A percentile compares a stretch with the other conserved stretches of the same genome.
Conservation (phyloP, 1,140 invertebrate species). For the Ganaspis sp. region DNA sequence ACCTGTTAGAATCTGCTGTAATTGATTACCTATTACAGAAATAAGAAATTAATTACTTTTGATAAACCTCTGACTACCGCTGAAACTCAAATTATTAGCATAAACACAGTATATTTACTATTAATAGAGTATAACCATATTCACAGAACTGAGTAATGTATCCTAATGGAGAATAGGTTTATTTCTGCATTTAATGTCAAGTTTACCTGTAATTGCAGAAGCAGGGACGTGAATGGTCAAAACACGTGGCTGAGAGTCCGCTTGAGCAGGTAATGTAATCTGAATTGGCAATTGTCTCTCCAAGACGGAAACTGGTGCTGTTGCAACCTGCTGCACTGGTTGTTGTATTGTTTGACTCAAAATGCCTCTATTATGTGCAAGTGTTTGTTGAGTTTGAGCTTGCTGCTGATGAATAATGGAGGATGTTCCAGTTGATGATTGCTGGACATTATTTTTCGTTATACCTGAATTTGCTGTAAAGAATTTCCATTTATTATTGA, state of each 20-base stretch:
- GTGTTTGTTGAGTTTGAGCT: slow-evolving; percentile 55
- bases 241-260: slow-evolving; percentile 82
- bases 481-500: background rate
- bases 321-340: slow-evolving; percentile 72
- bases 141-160: no score
- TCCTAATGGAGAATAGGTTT: no score
- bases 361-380: slow-evolving; percentile 53
- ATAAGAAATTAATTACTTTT: slow-evolving; percentile 29
- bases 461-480: slow-evolving; percentile 56
- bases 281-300: slow-evolving; percentile 79
- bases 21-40: slow-evolving; percentile 77
- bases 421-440: slow-evolving; percentile 52
- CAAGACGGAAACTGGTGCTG: slow-evolving; percentile 65
- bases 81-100: no score
- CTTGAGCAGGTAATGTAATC: slow-evolving; percentile 84
- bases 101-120: no score
- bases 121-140: no score
- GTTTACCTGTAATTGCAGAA: slow-evolving; percentile 83
- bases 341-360: slow-evolving; percentile 62
- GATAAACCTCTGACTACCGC: no score
- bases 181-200: no score
- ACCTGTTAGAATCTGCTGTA: slow-evolving; percentile 84
- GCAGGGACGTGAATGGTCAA: slow-evolving; percentile 91
- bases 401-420: slow-evolving; percentile 61
- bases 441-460: slow-evolving; percentile 66